These are phyloP conservation scores for Crenuchus spilurus DNA, from an alignment of 2,797 vertebrate genomes.

Conservation along the genomic window DNA sequence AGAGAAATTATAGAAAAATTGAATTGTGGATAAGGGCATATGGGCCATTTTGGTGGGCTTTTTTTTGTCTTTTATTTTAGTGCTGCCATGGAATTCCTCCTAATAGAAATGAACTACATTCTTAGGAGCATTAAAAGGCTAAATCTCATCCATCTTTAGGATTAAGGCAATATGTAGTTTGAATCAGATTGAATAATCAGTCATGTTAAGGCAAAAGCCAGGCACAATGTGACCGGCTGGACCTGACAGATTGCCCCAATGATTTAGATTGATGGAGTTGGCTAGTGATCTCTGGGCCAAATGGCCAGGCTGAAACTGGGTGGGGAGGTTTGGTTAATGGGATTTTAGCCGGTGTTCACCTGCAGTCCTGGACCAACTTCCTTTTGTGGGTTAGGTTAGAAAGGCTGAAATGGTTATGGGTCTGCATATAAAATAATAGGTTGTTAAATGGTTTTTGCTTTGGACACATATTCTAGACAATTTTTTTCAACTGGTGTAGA, in stretches of 20 bases:
- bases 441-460: too few relatives aligned
- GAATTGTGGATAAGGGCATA: slow-evolving; percentile 45
- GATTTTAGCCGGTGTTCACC: slow-evolving; percentile 49
- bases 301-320: slow-evolving; percentile 38
- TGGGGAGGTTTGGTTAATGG: slow-evolving; percentile 51
- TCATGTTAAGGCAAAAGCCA: slow-evolving; percentile 51
- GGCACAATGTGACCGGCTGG: slow-evolving; percentile 52
- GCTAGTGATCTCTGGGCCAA: slow-evolving; percentile 41
- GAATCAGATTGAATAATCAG: slow-evolving; percentile 61
- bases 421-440: background rate
- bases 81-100: slow-evolving; percentile 39
- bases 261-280: slow-evolving; percentile 59
- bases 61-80: slow-evolving; percentile 23
- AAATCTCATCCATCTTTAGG: slow-evolving; percentile 60
- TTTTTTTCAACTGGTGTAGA: too few relatives aligned
- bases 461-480: too few relatives aligned
- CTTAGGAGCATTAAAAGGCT: slow-evolving; percentile 59
- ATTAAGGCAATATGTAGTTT: slow-evolving; percentile 61
- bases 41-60: slow-evolving; percentile 31
- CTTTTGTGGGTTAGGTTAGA: slow-evolving; percentile 17
- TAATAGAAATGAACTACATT: slow-evolving; percentile 55
- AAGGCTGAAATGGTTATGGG: background rate
- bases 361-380: slow-evolving; percentile 35
- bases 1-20: slow-evolving; percentile 48
- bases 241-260: slow-evolving; percentile 54